phyloP scores from a whole-genome alignment of 2,888 invertebrate species.

The Congeria kusceri region DNA sequence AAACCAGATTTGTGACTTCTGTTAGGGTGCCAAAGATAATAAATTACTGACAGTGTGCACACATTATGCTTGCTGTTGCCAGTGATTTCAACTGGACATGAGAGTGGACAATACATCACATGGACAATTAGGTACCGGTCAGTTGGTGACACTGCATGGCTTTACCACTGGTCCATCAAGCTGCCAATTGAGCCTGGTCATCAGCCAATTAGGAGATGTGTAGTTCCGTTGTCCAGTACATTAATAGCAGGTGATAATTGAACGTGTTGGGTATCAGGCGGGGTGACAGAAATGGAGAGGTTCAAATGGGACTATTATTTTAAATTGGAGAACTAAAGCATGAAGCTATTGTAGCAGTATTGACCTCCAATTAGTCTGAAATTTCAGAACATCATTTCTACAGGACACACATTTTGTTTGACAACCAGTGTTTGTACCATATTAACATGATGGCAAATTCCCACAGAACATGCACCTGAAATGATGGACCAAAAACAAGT shows the following conservation, averaged over 20 bases:
- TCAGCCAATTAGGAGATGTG: constrained; percentile 6
- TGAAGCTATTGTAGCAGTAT: no score
- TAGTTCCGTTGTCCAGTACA: background rate
- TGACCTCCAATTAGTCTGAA: no score
- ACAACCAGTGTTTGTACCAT: no score
- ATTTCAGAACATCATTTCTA: no score
- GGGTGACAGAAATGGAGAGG: no score
- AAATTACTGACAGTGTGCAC: constrained; percentile 30
- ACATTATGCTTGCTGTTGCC: constrained; percentile 17
- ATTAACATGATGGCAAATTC: no score
- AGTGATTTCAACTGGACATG: constrained; percentile 1
- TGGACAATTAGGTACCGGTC: constrained; percentile 32
- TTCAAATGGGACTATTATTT: no score
- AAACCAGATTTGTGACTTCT: constrained; percentile 23
- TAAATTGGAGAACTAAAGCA: no score
- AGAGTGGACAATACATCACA: constrained; percentile 45
- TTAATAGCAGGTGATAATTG: background rate
- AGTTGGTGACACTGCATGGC: background rate
- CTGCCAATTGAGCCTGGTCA: background rate
- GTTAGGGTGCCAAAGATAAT: constrained; percentile 40
- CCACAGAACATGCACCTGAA: no score
- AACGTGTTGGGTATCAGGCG: no score
- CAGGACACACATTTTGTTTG: no score
- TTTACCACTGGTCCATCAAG: constrained; percentile 46
- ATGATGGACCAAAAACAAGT: no score